Percentiles rank a stretch among this genome's conserved stretches.
phyloP scores from a whole-genome alignment of 2,888 invertebrate genomes.

The Corbicula japonica region DNA sequence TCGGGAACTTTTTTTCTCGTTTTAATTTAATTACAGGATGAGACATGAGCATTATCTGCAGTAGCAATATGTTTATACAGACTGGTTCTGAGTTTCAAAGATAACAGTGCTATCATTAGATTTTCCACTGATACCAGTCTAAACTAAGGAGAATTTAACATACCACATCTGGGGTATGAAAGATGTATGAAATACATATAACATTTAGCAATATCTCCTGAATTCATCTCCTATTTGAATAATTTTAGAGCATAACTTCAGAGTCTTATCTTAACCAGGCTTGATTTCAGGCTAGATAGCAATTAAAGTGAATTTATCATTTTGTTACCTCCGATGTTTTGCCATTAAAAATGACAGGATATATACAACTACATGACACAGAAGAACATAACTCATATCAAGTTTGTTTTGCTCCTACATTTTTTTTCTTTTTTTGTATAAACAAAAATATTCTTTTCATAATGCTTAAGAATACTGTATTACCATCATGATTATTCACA shows the following conservation, averaged over 20 bases:
- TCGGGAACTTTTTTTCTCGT: constrained; percentile 33
- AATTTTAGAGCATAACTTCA: constrained; percentile 16
- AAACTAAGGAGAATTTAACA: constrained; percentile 29
- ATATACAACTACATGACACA: constrained; percentile 32
- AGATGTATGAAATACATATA: constrained; percentile 18
- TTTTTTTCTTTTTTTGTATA: constrained; percentile 5
- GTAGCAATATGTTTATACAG: constrained; percentile 37
- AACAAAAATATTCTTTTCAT: background rate
- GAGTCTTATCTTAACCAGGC: constrained; percentile 7
- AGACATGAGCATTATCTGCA: constrained; percentile 16
- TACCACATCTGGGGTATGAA: constrained; percentile 29
- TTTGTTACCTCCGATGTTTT: constrained; percentile 21
- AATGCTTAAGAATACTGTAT: too few relatives aligned
- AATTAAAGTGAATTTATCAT: constrained; percentile 39
- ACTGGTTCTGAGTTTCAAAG: constrained; percentile 42
- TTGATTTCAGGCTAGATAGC: constrained; percentile 25
- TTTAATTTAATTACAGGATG: constrained; percentile 47
- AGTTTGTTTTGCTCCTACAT: constrained; percentile 1
- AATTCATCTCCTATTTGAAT: constrained; percentile 32
- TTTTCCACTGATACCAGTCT: constrained; percentile 36
- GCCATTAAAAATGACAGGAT: constrained; percentile 37
- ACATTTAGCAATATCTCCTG: constrained; percentile 39
- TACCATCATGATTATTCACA: too few relatives aligned
- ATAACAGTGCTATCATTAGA: constrained; percentile 43
- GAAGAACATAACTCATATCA: constrained; percentile 19